phyloP scores from a whole-genome alignment of 2,113 vertebrate species.

The Callionymus lyra region DNA sequence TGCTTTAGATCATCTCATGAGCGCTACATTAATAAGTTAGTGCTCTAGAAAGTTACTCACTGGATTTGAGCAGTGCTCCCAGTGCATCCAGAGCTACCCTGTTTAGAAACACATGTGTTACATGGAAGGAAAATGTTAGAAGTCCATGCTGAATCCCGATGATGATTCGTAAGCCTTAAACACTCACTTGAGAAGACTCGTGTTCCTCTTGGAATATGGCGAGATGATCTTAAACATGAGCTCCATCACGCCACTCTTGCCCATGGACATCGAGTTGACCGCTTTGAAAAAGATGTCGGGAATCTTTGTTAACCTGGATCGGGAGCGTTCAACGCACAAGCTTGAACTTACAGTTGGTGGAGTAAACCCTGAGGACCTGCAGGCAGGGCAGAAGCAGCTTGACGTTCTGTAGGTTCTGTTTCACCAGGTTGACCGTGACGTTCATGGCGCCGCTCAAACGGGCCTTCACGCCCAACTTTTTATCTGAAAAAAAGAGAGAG shows the following conservation, averaged over 20 bases:
- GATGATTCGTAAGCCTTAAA: too few species aligned
- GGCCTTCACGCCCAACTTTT: slow-evolving; percentile 91
- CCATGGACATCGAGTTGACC: slow-evolving; percentile 90
- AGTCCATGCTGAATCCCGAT: neutral
- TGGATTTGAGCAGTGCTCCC: slow-evolving; percentile 94
- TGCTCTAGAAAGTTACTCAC: slow-evolving; percentile 75
- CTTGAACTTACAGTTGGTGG: slow-evolving; percentile 81
- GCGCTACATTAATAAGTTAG: slow-evolving; percentile 2
- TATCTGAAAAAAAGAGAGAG: slow-evolving; percentile 69
- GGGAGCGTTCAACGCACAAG: too few species aligned
- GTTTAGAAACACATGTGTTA: slow-evolving; percentile 57
- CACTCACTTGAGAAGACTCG: slow-evolving; percentile 81
- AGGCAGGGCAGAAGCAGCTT: slow-evolving; percentile 87
- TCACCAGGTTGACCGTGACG: slow-evolving; percentile 81
- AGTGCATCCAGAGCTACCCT: slow-evolving; percentile 95
- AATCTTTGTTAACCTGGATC: neutral
- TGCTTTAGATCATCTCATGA: slow-evolving; percentile 3
- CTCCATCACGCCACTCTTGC: slow-evolving; percentile 88
- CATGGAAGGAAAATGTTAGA: slow-evolving; percentile 1
- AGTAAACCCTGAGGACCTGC: slow-evolving; percentile 88
- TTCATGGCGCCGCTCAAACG: slow-evolving; percentile 84
- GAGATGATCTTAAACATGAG: slow-evolving; percentile 87
- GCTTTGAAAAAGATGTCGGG: slow-evolving; percentile 55
- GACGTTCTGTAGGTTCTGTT: slow-evolving; percentile 84
- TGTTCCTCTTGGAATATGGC: slow-evolving; percentile 91